Evolutionary conservation across 2,113 vertebrate genomes (phyloP).

Genomic region (Ranitomeya imitator): DNA sequence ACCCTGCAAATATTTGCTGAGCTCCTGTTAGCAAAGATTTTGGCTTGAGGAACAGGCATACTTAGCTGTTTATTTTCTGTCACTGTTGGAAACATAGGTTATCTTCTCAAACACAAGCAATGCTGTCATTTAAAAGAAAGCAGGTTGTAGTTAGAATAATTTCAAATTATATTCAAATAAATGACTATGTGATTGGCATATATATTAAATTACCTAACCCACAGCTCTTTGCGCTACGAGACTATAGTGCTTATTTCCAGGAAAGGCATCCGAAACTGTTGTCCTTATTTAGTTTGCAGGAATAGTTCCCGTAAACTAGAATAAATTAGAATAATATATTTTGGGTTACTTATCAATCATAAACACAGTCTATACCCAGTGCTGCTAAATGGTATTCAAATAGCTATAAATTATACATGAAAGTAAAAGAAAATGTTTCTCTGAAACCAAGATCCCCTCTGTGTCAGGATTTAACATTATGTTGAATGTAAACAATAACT

Average conservation of each 20-base stretch:
- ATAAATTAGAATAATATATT: slow-evolving; percentile 2
- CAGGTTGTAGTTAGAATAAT: slow-evolving; percentile 12
- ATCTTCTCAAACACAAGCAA: neutral
- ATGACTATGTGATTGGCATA: slow-evolving; percentile 6
- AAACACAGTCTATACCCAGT: neutral
- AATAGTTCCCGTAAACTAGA: neutral
- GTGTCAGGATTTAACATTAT: too few species aligned
- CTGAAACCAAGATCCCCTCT: neutral
- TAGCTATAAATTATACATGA: neutral
- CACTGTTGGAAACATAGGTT: slow-evolving; percentile 17
- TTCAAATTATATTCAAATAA: slow-evolving; percentile 3
- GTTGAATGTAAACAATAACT: too few species aligned
- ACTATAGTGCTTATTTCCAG: slow-evolving; percentile 14
- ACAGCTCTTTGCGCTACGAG: neutral
- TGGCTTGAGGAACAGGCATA: neutral
- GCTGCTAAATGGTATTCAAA: neutral
- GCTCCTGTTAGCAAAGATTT: neutral
- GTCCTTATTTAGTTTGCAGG: neutral
- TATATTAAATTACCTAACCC: slow-evolving; percentile 2
- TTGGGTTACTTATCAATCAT: neutral
- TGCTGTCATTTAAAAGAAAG: slow-evolving; percentile 25
- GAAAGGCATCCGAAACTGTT: neutral
- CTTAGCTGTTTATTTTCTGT: slow-evolving; percentile 25
- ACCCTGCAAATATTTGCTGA: neutral
- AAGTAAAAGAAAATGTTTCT: neutral